Evolutionary conservation across 2,888 invertebrate species (phyloP).

Genomic region (Sicus ferrugineus): DNA sequence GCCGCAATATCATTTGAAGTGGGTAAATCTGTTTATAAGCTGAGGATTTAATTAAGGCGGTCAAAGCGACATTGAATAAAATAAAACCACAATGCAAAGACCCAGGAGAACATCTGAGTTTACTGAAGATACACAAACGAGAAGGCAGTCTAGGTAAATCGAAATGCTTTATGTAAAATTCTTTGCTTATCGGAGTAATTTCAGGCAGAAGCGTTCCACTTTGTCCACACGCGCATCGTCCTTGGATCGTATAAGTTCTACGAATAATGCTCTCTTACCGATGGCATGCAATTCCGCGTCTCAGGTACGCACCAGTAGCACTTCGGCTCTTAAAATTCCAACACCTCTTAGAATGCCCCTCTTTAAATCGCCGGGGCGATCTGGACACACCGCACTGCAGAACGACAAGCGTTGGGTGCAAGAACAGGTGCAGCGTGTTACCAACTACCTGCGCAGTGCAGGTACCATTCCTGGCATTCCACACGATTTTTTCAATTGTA

Average conservation of each 20-base stretch:
- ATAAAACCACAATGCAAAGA: constrained; percentile 52
- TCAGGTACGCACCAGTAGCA: constrained; percentile 11
- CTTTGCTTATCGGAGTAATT: background rate
- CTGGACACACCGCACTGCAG: constrained; percentile 39
- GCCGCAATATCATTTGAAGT: background rate
- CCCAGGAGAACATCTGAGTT: constrained; percentile 58
- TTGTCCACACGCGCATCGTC: constrained; percentile 46
- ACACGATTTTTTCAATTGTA: constrained; percentile 47
- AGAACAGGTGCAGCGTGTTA: constrained; percentile 51
- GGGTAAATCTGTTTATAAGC: background rate
- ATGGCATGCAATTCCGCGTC: constrained; percentile 1
- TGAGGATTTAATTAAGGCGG: no score
- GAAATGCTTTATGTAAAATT: background rate
- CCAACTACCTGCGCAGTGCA: constrained; percentile 50
- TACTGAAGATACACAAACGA: constrained; percentile 47
- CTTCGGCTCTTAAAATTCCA: constrained; percentile 11
- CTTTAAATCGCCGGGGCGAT: constrained; percentile 36
- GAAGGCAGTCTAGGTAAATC: constrained; percentile 50
- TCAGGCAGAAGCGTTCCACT: constrained; percentile 7
- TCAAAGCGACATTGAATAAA: no score
- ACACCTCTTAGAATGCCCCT: constrained; percentile 45
- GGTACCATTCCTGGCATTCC: constrained; percentile 44
- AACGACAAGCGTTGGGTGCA: constrained; percentile 61
- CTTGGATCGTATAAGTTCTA: constrained; percentile 33
- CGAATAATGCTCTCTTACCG: background rate